Evolutionary conservation across 1,140 invertebrate species (phyloP), one percentile per base, ranked within the genome.

Genomic region (Campoletis sonorensis): DNA sequence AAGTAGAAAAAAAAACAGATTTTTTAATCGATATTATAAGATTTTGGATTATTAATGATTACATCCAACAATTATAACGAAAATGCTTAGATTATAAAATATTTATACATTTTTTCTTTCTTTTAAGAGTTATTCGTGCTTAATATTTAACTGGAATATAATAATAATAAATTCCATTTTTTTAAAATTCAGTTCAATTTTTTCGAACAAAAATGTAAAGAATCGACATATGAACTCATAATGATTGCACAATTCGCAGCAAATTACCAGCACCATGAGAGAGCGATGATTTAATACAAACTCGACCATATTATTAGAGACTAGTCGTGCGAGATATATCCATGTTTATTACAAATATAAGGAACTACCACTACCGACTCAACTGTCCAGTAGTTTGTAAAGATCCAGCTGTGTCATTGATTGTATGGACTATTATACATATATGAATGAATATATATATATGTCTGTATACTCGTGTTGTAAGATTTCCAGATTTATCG

Each of bases 261-360:
- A 18, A 54, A 54, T 21, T 0, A 54, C 51, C 4, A 54, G 51
- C 51, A 18, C 18, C 51, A 18, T 11, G n/a, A 54, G 0, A 1
- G 51, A 18, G 18, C 18, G 51, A 54, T 54, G 51, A 54, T 54
- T 54, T 54, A 54, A 54, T 54, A 54, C 51, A 1, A n/a, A 1
- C 16, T n/a, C n/a, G 51, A 54, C 16, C 51, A 21, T 54, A 54
- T 54, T 21, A 54, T 54, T 54, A 54, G n/a, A 8, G 51, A 54
- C 51, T 54, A 54, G 51, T 54, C 51, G 7, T 1, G 51, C 51
- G 18, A 54, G 18, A 54, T 54, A 4, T 2, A 51, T 51, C 4
- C 51, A 54, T 54, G 51, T 45, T 21, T 54, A 54, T 54, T 54
- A 54, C 51, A n/a, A 54, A 54, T 54, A 54, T 54, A 54, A 21